Percentiles rank a stretch among this genome's conserved stretches.
phyloP scores from a whole-genome alignment of 2,797 vertebrate species.

The Lepidocolaptes lacrymiger region DNA sequence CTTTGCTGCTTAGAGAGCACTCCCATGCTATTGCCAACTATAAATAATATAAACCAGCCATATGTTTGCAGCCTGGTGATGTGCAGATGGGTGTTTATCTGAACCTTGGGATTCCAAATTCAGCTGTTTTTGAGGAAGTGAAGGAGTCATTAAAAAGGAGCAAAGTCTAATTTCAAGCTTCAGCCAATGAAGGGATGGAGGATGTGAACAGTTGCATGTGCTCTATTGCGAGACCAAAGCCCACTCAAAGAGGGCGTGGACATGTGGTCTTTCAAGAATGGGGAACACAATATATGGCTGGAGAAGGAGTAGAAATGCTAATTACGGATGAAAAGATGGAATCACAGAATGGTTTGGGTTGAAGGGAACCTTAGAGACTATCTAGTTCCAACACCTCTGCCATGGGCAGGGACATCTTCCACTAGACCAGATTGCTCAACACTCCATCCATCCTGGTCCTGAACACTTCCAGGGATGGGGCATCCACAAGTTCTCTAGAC shows the following conservation, averaged over 20 bases:
- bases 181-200: background rate
- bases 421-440: background rate
- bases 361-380: background rate
- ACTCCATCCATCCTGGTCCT: background rate
- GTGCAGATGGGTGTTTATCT: background rate
- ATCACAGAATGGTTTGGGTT: background rate
- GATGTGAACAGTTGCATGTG: background rate
- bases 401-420: background rate
- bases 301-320: background rate
- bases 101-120: background rate
- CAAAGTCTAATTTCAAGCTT: background rate
- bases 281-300: no score
- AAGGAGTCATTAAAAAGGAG: background rate
- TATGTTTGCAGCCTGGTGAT: background rate
- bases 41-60: fast-evolving
- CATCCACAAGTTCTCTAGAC: background rate
- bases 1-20: background rate
- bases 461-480: background rate
- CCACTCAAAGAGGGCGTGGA: background rate
- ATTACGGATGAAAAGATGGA: background rate
- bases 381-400: background rate
- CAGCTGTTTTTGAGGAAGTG: background rate
- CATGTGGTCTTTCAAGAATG: background rate
- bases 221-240: background rate
- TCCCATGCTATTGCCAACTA: background rate